Evolutionary conservation across 1,140 invertebrate genomes (phyloP).

Genomic region (Diuraphis noxia): DNA sequence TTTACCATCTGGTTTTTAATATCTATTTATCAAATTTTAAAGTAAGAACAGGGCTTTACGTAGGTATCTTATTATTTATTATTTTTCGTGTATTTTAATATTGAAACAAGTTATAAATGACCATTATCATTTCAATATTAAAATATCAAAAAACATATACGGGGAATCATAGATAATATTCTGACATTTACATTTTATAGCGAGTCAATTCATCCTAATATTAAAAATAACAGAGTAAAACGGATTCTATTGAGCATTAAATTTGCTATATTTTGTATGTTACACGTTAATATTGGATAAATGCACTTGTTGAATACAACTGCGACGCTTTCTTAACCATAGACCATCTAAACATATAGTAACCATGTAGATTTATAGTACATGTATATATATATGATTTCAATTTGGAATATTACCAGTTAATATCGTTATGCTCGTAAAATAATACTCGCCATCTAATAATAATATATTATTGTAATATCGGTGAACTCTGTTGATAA

Average conservation of each 20-base stretch:
- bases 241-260: neutral
- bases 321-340: neutral
- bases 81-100: neutral
- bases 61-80: neutral
- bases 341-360: neutral
- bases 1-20: neutral
- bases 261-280: neutral
- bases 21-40: neutral
- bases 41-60: neutral
- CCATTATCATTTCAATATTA: too few relatives aligned
- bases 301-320: neutral
- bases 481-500: neutral
- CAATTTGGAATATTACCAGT: too few relatives aligned
- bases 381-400: too few relatives aligned
- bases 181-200: neutral
- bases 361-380: neutral
- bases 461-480: neutral
- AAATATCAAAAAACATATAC: too few relatives aligned
- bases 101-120: neutral
- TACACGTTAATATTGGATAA: neutral
- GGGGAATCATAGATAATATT: too few relatives aligned
- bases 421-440: neutral
- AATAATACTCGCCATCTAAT: neutral
- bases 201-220: neutral
- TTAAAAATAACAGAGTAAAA: neutral